Evolutionary conservation across 2,888 invertebrate species (phyloP), one percentile per base, ranked within the genome.

Genomic region (Schizotus pectinicornis): DNA sequence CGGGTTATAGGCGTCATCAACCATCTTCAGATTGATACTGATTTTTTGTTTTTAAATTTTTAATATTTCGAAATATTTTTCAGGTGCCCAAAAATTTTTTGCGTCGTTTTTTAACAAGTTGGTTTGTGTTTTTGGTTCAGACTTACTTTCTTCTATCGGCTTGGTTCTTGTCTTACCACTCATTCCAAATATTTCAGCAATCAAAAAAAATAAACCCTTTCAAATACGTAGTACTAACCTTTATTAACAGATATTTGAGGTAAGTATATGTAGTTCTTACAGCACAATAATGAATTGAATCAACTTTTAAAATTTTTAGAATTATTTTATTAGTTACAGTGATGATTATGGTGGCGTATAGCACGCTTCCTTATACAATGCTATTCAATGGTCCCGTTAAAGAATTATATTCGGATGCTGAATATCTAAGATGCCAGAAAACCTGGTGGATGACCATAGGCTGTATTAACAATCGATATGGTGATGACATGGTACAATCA

Each of bases 61-160:
- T 22, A 22, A 3, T 3, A 3, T 22, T 22, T 22, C 5, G 22
- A 22, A 35, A 9, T 35, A 9, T 3, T 35, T 35, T 35, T 35
- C 9, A 42, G 57, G 11, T 57, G 8, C 12, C 36, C 6, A 37
- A 59, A n/a, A 67, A 58, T 41, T 37, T 48, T 2, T n/a, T 69
- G 6, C 60, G 46, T 22, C 42, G 37, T 14, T 39, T 47, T 6
- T 9, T 69, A 2, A 53, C 65, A 43, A 65, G 60, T 41, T 42
- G 65, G 3, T 41, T 67, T 36, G 51, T 68, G 12, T 68, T 65
- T 52, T 33, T 71, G 37, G 68, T 71, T 1, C 69, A 69, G 54
- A 68, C 67, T 0, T 71, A 64, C 36, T 71, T 71, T 48, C 48
- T 71, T 1, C 61, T 69, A 33, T 69, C 71, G 0, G 56, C 62